A percentile compares a stretch with the other conserved stretches of the same genome.
Conservation (phyloP, 1,140 invertebrate genomes). For the Penaeus indicus region DNA sequence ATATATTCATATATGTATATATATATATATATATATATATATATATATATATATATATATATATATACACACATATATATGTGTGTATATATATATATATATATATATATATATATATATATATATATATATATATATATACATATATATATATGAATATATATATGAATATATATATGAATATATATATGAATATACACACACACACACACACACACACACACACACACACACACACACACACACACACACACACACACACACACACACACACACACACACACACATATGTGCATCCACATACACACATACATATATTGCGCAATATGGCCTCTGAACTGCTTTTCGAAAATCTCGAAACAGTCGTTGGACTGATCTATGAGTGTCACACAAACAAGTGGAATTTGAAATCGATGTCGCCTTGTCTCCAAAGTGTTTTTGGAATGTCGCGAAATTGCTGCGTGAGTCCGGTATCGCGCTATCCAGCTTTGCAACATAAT, state of each 20-base stretch:
- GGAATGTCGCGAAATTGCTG: too few species aligned
- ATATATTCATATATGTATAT: too few species aligned
- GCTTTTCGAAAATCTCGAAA: too few species aligned
- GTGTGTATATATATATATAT: background rate
- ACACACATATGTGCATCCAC: background rate
- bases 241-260: background rate
- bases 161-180: background rate
- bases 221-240: background rate
- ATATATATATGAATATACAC: background rate
- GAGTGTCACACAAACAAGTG: too few species aligned
- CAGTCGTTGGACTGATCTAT: too few species aligned
- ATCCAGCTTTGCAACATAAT: too few species aligned
- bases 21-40: too few species aligned
- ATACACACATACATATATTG: conserved; percentile 4
- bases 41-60: too few species aligned
- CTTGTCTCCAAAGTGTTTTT: too few species aligned
- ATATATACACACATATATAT: background rate
- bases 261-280: conserved; percentile 3
- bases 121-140: conserved; percentile 36
- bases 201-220: background rate
- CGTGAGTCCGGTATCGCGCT: too few species aligned
- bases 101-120: conserved; percentile 10
- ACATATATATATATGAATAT: conserved; percentile 24
- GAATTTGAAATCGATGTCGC: too few species aligned
- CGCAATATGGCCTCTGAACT: too few species aligned